These are phyloP conservation scores for Pollenia labialis DNA, from an alignment of 2,888 invertebrate species.

Conservation along the genomic window DNA sequence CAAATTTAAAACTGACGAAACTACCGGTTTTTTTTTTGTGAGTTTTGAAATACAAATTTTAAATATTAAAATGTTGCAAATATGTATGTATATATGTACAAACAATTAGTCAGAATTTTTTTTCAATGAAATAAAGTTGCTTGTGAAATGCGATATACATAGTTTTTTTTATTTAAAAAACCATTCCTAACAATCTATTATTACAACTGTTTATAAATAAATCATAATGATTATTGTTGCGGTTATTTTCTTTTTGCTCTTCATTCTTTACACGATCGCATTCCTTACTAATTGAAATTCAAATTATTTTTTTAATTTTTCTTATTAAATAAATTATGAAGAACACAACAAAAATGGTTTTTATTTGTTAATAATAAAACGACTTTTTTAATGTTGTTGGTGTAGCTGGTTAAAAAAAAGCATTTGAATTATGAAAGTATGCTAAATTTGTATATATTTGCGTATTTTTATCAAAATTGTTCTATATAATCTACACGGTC, in stretches of 20 bases:
- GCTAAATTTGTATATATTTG: constrained; percentile 29
- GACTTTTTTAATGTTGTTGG: constrained; percentile 3
- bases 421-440: constrained; percentile 46
- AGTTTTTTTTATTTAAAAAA: neutral
- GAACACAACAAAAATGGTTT: neutral
- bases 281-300: constrained; percentile 20
- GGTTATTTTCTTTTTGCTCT: neutral
- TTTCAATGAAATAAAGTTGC: constrained; percentile 1
- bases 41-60: neutral
- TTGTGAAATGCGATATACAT: neutral
- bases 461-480: constrained; percentile 36
- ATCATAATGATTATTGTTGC: constrained; percentile 17
- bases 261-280: constrained; percentile 11
- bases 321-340: neutral
- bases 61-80: constrained; percentile 38
- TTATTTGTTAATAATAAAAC: constrained; percentile 7
- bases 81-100: constrained; percentile 19
- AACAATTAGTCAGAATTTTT: neutral
- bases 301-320: constrained; percentile 1
- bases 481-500: constrained; percentile 67
- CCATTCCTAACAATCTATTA: neutral
- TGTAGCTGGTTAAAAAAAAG: constrained; percentile 32
- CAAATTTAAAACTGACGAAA: neutral
- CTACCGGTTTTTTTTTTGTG: constrained; percentile 31
- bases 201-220: constrained; percentile 14